Percentiles rank a stretch among this genome's conserved stretches.
Conservation (phyloP, 2,113 vertebrate species). For the Dryoscopus gambensis region DNA sequence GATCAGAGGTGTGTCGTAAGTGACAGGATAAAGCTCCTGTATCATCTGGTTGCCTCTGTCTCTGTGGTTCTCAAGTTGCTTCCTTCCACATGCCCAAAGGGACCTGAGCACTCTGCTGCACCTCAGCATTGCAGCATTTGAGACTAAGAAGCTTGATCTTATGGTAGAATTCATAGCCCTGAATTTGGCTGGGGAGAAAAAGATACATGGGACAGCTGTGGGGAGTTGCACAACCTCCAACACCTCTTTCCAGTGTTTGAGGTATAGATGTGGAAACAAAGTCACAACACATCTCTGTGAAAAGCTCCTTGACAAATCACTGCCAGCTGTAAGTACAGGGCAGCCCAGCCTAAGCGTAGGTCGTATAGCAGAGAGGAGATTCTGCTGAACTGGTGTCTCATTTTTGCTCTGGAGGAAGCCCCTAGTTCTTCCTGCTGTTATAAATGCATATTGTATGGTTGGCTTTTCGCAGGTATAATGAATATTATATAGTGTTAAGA, state of each 20-base stretch:
- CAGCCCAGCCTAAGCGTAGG: not conserved
- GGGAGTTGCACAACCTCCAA: not conserved
- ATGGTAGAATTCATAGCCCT: not conserved
- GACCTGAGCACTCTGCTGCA: not conserved
- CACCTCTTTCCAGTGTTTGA: not conserved
- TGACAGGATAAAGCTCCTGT: not conserved
- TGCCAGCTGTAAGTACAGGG: not conserved
- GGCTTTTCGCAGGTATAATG: no score
- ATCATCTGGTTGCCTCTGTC: not conserved
- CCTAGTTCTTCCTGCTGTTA: not conserved
- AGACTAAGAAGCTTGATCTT: not conserved
- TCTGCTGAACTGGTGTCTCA: accelerated
- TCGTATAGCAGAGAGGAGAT: not conserved
- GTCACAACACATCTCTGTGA: not conserved
- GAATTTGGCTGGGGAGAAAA: not conserved
- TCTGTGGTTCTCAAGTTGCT: not conserved
- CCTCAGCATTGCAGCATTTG: not conserved
- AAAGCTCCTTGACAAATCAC: not conserved
- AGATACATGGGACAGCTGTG: no score
- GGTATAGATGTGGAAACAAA: not conserved
- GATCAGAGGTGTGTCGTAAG: not conserved
- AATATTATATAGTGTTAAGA: no score
- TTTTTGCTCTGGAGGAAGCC: not conserved
- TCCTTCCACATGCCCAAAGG: not conserved
- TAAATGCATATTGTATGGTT: no score